Base-by-base conservation (phyloP, 2,888 invertebrate genomes). In the Papilio elwesi region DNA sequence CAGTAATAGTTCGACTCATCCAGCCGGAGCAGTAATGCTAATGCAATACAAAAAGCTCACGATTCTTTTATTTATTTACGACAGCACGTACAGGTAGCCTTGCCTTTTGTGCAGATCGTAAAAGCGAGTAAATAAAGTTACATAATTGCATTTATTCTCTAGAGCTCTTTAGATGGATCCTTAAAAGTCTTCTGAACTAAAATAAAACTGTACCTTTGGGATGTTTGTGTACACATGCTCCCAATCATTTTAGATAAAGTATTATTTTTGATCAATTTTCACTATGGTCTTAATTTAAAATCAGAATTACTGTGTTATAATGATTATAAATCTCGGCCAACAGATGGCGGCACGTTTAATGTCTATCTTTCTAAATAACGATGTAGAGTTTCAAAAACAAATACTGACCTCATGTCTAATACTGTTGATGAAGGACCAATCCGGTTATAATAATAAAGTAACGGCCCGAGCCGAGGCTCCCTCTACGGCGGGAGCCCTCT, bases 1-100 rank as follows among this genome's bases (percentile, higher is more conserved):
- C 3, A 57, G 11, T 57, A 16, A 36, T 6, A 57, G 9, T 59
- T n/a, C 10, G 59, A 59, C n/a, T 43, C 59, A 57, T 57, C 57
- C 57, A 13, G 43, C 6, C 5, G 15, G 43, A 43, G 43, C 43
- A 68, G 59, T 63, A 47, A 55, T 64, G 55, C 55, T 70, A 70
- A 70, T 70, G 64, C 64, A 47, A 65, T 70, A 70, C 65, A 55
- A 70, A 70, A 70, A 65, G 70, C 55, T 55, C 64, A 64, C 55
- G 70, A 70, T 65, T 70, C 64, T 64, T 64, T 70, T 71, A 52
- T 67, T 67, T 71, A 71, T 62, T 71, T 67, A 67, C 67, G 59
- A 62, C 52, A 16, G 62, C 71, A 71, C 71, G 67, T 59, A 26
- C 51, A 67, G 71, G 71, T 71, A 71, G 71, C 67, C 62, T 71